Evolutionary conservation across 2,113 vertebrate species (phyloP).

Genomic region (Hippocampus comes): DNA sequence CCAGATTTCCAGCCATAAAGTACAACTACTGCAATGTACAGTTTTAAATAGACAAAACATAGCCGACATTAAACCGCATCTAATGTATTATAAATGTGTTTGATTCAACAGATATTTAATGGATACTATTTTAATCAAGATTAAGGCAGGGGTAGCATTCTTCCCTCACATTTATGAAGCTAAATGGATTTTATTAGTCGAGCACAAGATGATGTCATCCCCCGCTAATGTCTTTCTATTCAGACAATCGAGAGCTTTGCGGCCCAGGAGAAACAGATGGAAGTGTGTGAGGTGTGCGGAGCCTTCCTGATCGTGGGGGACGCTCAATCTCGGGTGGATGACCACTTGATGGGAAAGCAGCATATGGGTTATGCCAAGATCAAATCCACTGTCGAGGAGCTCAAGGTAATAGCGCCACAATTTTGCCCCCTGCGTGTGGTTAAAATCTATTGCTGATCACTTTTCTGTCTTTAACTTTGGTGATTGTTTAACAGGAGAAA

Average conservation of each 20-base stretch:
- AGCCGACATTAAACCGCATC: neutral
- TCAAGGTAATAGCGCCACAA: constrained; percentile 79
- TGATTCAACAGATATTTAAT: neutral
- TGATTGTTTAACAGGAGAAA: constrained; percentile 65
- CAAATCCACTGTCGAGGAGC: constrained; percentile 96
- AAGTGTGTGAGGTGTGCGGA: constrained; percentile 98
- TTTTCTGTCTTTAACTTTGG: neutral
- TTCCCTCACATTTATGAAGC: neutral
- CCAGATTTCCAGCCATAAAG: neutral
- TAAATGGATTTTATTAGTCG: neutral
- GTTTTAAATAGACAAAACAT: neutral
- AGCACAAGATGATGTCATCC: neutral
- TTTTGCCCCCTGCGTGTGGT: neutral
- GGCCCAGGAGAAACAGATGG: constrained; percentile 99
- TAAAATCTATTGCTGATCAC: neutral
- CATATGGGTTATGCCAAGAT: constrained; percentile 99
- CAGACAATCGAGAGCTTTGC: constrained; percentile 98
- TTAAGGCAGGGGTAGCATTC: neutral
- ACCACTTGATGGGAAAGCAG: constrained; percentile 98
- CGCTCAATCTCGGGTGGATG: constrained; percentile 94
- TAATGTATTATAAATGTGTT: neutral
- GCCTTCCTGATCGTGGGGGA: constrained; percentile 98
- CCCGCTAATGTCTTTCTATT: constrained; percentile 17
- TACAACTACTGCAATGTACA: neutral
- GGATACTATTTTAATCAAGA: neutral